Percentiles rank a stretch among this genome's conserved stretches.
Conservation (phyloP, 2,113 vertebrate species). For the Lycaon pictus region DNA sequence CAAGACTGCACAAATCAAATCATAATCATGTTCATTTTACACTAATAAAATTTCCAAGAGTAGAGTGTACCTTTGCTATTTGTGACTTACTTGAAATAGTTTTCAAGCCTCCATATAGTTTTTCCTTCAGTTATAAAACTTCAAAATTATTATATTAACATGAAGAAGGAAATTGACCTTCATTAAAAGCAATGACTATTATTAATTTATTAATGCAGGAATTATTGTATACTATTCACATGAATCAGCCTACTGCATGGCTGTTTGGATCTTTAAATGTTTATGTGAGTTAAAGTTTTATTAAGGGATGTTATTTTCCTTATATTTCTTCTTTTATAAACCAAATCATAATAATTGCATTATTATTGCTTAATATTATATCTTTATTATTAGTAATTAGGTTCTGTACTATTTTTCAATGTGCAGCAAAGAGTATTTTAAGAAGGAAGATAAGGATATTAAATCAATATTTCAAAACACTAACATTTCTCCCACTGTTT, state of each 20-base stretch:
- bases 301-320: constrained; percentile 67
- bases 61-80: neutral
- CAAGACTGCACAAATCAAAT: constrained; percentile 65
- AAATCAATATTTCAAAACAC: constrained; percentile 67
- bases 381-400: constrained; percentile 72
- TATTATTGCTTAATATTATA: constrained; percentile 69
- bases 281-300: constrained; percentile 80
- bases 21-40: constrained; percentile 58
- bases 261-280: constrained; percentile 74
- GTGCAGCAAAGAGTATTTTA: neutral
- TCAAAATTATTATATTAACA: constrained; percentile 65
- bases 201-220: constrained; percentile 66
- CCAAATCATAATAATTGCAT: constrained; percentile 65
- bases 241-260: constrained; percentile 54
- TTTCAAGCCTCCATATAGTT: neutral
- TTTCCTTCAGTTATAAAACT: constrained; percentile 49
- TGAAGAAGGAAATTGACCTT: constrained; percentile 58
- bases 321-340: constrained; percentile 71
- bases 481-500: constrained; percentile 19
- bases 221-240: constrained; percentile 52
- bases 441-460: constrained; percentile 60
- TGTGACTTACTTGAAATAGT: constrained; percentile 49
- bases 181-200: constrained; percentile 61
- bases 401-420: constrained; percentile 47
- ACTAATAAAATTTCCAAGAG: constrained; percentile 46